Evolutionary conservation across 2,888 invertebrate species (phyloP).

Genomic region (Caenorhabditis panamensis): DNA sequence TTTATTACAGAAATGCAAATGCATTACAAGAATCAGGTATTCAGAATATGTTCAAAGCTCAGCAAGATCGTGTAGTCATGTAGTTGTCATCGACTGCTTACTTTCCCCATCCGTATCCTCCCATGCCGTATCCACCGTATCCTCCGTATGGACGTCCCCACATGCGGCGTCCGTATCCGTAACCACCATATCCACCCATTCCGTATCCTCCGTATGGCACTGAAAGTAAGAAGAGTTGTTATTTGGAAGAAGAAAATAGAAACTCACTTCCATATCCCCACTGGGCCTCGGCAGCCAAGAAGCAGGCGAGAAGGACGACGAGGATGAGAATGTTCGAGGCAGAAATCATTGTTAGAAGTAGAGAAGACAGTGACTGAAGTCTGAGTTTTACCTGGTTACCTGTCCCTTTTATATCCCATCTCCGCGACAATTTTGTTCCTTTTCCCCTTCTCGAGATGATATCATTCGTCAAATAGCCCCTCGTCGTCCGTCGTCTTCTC

Average conservation of each 20-base stretch:
- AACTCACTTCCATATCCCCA: slow-evolving; percentile 58
- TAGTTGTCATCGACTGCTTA: slow-evolving; percentile 5
- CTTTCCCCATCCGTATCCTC: slow-evolving; percentile 58
- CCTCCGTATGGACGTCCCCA: slow-evolving; percentile 44
- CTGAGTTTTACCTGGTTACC: slow-evolving; percentile 29
- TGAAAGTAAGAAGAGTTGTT: neutral
- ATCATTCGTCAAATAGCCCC: slow-evolving; percentile 19
- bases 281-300: slow-evolving; percentile 43
- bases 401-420: slow-evolving; percentile 21
- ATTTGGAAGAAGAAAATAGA: neutral
- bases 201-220: slow-evolving; percentile 52
- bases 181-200: slow-evolving; percentile 36
- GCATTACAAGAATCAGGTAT: neutral
- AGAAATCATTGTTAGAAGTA: slow-evolving; percentile 33
- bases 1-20: neutral
- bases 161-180: slow-evolving; percentile 34
- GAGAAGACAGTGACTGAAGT: slow-evolving; percentile 17
- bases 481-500: neutral
- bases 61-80: slow-evolving; percentile 2
- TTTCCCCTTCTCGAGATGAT: slow-evolving; percentile 33
- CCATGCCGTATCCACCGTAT: slow-evolving; percentile 47
- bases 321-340: slow-evolving; percentile 39
- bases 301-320: slow-evolving; percentile 48
- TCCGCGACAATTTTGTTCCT: slow-evolving; percentile 7
- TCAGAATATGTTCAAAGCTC: neutral